Conservation (phyloP, 2,113 vertebrate genomes). For the Dryoscopus gambensis region DNA sequence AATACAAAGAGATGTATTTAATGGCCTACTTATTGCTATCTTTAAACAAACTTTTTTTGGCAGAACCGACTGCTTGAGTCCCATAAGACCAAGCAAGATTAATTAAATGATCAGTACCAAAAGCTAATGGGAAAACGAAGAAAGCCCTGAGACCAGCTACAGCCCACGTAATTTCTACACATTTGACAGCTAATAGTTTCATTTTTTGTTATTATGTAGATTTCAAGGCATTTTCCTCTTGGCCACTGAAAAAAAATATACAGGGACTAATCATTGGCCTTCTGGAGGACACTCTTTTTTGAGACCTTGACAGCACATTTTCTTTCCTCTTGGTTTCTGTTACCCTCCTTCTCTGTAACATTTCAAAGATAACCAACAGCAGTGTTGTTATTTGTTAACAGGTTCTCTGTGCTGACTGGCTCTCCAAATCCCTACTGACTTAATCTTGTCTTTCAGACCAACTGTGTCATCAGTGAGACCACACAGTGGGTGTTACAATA, state of each 20-base stretch:
- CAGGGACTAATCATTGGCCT: background rate
- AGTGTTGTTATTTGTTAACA: background rate
- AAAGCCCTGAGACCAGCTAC: background rate
- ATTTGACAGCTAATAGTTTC: background rate
- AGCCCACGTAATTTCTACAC: background rate
- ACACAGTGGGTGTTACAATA: background rate
- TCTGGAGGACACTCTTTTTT: background rate
- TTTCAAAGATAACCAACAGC: background rate
- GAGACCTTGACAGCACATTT: background rate
- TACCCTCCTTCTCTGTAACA: background rate
- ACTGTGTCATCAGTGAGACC: background rate
- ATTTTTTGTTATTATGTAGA: background rate
- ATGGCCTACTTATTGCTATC: background rate
- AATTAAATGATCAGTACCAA: slow-evolving; percentile 6
- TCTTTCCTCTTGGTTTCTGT: background rate
- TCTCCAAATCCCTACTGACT: background rate
- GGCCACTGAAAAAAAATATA: background rate
- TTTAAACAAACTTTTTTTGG: background rate
- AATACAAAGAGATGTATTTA: background rate
- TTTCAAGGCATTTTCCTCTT: background rate
- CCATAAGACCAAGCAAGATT: background rate
- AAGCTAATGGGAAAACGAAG: background rate
- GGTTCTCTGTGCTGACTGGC: background rate
- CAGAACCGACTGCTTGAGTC: background rate
- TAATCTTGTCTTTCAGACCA: background rate